Evolutionary conservation across 2,888 invertebrate genomes (phyloP), one percentile per base, ranked within the genome.

Genomic region (Antheraea assamensis): DNA sequence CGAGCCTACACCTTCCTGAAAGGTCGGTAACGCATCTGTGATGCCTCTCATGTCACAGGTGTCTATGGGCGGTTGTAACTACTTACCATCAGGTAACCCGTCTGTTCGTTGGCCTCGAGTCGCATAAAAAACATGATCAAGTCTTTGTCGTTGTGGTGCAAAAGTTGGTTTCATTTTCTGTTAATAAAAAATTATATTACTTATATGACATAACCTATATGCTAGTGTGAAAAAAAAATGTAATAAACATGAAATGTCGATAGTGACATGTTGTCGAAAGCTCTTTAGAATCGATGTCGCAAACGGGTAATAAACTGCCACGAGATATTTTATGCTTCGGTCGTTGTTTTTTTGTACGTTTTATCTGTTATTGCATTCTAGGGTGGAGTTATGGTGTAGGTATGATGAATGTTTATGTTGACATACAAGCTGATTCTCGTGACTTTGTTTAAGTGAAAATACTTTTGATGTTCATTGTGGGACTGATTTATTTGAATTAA

Each of bases 331-430:
- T 88, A 88, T 88, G 85, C 83, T 85, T 83, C 82, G 80, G 78
- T 82, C 78, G 78, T 74, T 72, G 61, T 85, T 83, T 87, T 88
- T 87, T 90, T 85, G 83, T 84, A 80, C 80, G 82, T 87, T 91
- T 91, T 90, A 90, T 91, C 91, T 89, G 86, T 91, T 92, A 92
- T 92, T 92, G 88, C 90, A 85, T 87, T 88, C 83, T 84, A 81
- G 83, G 84, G 82, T 79, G 76, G 77, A 81, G 83, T 87, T 85
- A 87, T 87, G 80, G 86, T 83, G 79, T 80, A 79, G 76, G 83
- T 83, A 85, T 88, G 88, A 88, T 87, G 79, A 83, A 90, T 90
- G 87, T 85, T 85, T 84, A 83, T 85, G 82, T 77, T 81, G 80
- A 83, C 85, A 82, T 81, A 85, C 83, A 80, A 82, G 7, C 19